Conservation (phyloP, 1,140 invertebrate genomes). For the Eciton burchellii region DNA sequence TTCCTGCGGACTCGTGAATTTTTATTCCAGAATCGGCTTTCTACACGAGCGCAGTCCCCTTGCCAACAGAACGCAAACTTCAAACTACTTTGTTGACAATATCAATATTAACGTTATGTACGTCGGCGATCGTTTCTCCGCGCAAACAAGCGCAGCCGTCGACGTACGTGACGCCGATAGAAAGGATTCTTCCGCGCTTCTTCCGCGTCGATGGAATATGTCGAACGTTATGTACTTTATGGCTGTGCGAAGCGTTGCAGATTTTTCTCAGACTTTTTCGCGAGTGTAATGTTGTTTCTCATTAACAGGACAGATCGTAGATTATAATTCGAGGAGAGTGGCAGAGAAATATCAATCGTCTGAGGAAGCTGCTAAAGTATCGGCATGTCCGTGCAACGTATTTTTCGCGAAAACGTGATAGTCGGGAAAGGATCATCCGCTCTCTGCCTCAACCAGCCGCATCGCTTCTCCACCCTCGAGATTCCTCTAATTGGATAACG, state of each 20-base stretch:
- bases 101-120: constrained; percentile 66
- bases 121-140: constrained; percentile 61
- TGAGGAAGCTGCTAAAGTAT: not conserved
- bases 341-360: constrained; percentile 6
- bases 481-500: constrained; percentile 55
- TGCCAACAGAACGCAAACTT: constrained; percentile 46
- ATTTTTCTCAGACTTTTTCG: not conserved
- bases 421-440: constrained; percentile 35
- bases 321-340: too few species aligned
- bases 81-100: constrained; percentile 42
- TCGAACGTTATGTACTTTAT: constrained; percentile 6
- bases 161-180: constrained; percentile 60
- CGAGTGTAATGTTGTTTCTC: not conserved
- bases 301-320: too few species aligned
- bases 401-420: constrained; percentile 4
- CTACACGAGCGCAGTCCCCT: not conserved
- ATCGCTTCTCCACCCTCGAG: constrained; percentile 10
- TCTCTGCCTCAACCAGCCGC: constrained; percentile 36
- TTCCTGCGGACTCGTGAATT: constrained; percentile 8
- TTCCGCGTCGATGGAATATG: constrained; percentile 6
- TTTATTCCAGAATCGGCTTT: not conserved
- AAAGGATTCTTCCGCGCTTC: constrained; percentile 39
- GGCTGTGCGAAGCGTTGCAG: not conserved
- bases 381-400: not conserved
- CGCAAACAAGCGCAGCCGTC: constrained; percentile 61